Conservation (phyloP, 2,113 vertebrate species). For the Peromyscus maniculatus region DNA sequence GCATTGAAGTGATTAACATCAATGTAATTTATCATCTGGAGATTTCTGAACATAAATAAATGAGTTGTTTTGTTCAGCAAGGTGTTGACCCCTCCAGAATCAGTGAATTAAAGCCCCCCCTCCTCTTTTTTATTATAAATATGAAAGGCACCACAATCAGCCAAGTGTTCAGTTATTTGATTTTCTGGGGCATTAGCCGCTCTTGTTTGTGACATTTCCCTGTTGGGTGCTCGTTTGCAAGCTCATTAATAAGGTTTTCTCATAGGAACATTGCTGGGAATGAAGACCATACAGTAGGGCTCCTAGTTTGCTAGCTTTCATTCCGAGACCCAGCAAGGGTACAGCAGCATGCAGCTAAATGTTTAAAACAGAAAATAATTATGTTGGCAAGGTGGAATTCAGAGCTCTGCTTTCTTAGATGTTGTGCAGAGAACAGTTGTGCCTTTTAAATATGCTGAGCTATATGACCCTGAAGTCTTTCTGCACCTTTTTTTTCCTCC, state of each 20-base stretch:
- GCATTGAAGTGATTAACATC: slow-evolving; percentile 88
- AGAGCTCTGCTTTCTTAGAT: slow-evolving; percentile 55
- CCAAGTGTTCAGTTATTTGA: slow-evolving; percentile 89
- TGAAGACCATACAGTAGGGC: slow-evolving; percentile 40
- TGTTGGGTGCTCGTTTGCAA: slow-evolving; percentile 90
- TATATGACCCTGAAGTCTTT: slow-evolving; percentile 56
- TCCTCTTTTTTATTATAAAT: slow-evolving; percentile 81
- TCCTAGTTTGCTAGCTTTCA: slow-evolving; percentile 65
- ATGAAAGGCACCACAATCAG: slow-evolving; percentile 86
- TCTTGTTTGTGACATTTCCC: slow-evolving; percentile 91
- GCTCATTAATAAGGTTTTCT: slow-evolving; percentile 90
- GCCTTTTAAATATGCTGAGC: slow-evolving; percentile 67
- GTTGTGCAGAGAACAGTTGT: slow-evolving; percentile 52
- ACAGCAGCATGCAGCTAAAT: neutral
- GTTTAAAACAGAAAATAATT: slow-evolving; percentile 72
- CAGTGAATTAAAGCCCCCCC: slow-evolving; percentile 83
- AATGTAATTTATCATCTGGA: slow-evolving; percentile 90
- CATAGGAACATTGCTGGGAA: slow-evolving; percentile 81
- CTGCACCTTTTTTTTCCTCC: neutral
- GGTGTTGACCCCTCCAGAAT: slow-evolving; percentile 89
- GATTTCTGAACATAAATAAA: slow-evolving; percentile 87
- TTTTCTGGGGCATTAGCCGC: slow-evolving; percentile 91
- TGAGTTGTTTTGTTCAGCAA: slow-evolving; percentile 89
- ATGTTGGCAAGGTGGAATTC: slow-evolving; percentile 2
- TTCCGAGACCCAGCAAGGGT: slow-evolving; percentile 58